Evolutionary conservation across 2,888 invertebrate genomes (phyloP).

Genomic region (Callinectes sapidus): DNA sequence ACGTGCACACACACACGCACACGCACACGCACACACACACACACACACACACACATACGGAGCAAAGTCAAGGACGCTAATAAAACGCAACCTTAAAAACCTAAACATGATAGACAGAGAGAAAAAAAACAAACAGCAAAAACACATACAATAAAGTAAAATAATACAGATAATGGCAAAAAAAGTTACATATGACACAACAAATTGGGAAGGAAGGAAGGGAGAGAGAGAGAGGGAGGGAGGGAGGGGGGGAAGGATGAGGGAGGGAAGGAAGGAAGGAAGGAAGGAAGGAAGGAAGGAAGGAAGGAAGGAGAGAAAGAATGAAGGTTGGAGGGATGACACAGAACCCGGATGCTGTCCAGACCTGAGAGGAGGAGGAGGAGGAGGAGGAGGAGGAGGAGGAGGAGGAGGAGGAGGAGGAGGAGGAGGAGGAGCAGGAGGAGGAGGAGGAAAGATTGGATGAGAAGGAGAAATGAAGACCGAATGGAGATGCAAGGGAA

Average conservation of each 20-base stretch:
- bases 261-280: background rate
- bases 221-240: background rate
- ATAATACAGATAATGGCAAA: background rate
- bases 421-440: background rate
- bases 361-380: background rate
- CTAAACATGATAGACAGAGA: background rate
- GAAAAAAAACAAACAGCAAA: background rate
- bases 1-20: background rate
- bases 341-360: conserved; percentile 26
- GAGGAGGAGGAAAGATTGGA: background rate
- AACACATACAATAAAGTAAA: background rate
- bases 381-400: background rate
- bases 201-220: background rate
- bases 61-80: conserved; percentile 23
- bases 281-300: background rate
- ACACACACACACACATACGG: conserved; percentile 24
- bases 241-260: background rate
- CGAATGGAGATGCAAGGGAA: conserved; percentile 16
- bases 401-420: too few species aligned
- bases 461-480: background rate
- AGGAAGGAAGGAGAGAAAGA: background rate
- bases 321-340: background rate
- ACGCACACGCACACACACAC: conserved; percentile 17
- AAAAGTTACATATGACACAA: background rate
- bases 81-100: background rate